Percentiles rank a stretch among this genome's conserved stretches.
Conservation (phyloP, 2,113 vertebrate species). For the Cairina moschata region DNA sequence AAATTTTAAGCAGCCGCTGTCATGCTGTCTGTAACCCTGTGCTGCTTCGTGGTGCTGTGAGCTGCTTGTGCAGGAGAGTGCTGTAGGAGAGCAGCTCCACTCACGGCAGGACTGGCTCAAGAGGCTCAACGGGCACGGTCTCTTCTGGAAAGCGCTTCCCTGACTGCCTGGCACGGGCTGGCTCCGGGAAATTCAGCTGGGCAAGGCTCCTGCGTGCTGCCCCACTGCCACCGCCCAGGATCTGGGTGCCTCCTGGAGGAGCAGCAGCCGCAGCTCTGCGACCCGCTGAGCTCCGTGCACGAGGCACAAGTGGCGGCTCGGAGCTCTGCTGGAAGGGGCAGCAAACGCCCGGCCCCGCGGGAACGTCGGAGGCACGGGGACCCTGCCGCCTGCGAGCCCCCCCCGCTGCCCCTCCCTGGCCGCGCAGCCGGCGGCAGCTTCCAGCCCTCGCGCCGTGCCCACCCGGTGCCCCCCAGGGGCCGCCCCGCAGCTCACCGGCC, state of each 20-base stretch:
- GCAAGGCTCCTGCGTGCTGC: rapidly evolving
- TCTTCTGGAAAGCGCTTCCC: neutral
- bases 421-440: rapidly evolving
- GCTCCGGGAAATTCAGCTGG: neutral
- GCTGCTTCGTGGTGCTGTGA: neutral
- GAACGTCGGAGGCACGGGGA: neutral
- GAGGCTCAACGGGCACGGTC: neutral
- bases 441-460: neutral
- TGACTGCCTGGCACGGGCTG: neutral
- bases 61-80: neutral
- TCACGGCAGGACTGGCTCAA: neutral
- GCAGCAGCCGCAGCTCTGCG: rapidly evolving
- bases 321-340: neutral
- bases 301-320: neutral
- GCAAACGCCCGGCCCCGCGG: neutral
- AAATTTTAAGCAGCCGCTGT: rapidly evolving
- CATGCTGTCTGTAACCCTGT: rapidly evolving
- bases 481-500: rapidly evolving
- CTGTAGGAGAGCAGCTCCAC: neutral
- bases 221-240: rapidly evolving
- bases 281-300: rapidly evolving
- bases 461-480: neutral
- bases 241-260: neutral
- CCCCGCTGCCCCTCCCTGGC: rapidly evolving
- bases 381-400: neutral